Evolutionary conservation across 2,113 vertebrate genomes (phyloP).

Genomic region (Hydrochoerus hydrochaeris): DNA sequence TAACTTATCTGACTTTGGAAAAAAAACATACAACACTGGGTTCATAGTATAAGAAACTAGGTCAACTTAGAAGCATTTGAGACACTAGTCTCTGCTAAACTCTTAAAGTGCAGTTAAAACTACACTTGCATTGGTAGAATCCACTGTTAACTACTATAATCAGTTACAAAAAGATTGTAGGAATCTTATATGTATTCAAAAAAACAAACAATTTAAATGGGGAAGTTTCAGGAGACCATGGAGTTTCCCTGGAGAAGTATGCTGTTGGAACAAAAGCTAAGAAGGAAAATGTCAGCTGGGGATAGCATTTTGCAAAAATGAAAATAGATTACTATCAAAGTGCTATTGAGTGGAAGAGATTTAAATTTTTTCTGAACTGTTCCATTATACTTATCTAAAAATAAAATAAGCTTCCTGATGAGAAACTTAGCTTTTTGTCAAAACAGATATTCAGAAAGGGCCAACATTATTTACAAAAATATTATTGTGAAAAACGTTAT

Average conservation of each 20-base stretch:
- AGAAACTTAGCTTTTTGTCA: slow-evolving; percentile 15
- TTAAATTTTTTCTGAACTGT: not conserved
- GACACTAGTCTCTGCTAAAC: not conserved
- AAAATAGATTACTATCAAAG: not conserved
- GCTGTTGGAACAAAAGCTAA: not conserved
- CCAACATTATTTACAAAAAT: not conserved
- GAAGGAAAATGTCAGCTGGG: not conserved
- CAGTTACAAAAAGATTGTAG: not conserved
- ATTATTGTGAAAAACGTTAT: not conserved
- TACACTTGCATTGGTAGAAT: not conserved
- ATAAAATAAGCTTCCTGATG: slow-evolving; percentile 31
- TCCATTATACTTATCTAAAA: not conserved
- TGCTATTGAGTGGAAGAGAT: not conserved
- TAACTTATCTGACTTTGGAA: not conserved
- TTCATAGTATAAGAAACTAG: not conserved
- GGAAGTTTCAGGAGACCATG: not conserved
- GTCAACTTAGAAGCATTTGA: not conserved
- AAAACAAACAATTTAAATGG: not conserved
- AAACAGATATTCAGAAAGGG: not conserved
- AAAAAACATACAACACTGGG: not conserved
- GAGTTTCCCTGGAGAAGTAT: not conserved
- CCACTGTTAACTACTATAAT: not conserved
- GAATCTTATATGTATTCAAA: not conserved
- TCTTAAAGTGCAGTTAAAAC: not conserved
- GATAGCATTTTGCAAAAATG: not conserved